A percentile compares a stretch with the other conserved stretches of the same genome.
Conservation (phyloP, 1,140 invertebrate species). For the Ganaspis sp. region DNA sequence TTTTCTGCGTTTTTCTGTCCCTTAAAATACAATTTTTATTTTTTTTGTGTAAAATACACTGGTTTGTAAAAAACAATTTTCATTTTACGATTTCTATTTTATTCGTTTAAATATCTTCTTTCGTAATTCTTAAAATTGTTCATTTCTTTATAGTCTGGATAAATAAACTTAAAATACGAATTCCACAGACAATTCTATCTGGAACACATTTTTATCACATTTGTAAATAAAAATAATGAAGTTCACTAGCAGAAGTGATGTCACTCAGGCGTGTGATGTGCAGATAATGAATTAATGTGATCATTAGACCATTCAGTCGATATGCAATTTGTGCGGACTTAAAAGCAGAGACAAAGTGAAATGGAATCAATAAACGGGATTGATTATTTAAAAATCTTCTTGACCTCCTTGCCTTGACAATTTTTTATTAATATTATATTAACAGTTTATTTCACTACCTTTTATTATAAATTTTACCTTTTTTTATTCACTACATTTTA, state of each 20-base stretch:
- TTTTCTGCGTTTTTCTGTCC: not conserved
- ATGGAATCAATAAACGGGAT: not conserved
- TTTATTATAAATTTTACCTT: not conserved
- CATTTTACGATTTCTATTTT: too few relatives aligned
- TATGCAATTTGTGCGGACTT: not conserved
- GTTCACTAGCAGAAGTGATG: not conserved
- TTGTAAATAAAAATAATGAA: not conserved
- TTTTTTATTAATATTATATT: too few relatives aligned
- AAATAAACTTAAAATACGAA: too few relatives aligned
- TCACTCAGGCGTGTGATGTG: constrained; percentile 17
- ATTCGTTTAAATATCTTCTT: too few relatives aligned
- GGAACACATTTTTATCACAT: not conserved
- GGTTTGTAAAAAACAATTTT: too few relatives aligned
- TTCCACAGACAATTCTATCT: not conserved
- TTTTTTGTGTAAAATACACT: too few relatives aligned
- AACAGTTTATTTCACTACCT: too few relatives aligned
- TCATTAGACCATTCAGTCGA: constrained; percentile 21
- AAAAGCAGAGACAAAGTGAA: not conserved
- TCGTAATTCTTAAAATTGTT: too few relatives aligned
- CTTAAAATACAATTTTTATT: not conserved
- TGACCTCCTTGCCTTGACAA: too few relatives aligned
- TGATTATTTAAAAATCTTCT: not conserved
- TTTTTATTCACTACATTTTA: not conserved
- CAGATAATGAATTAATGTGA: constrained; percentile 21
- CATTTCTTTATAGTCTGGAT: too few relatives aligned